These are phyloP conservation scores for Podiceps cristatus DNA, from an alignment of 2,113 vertebrate genomes.

Conservation along the genomic window DNA sequence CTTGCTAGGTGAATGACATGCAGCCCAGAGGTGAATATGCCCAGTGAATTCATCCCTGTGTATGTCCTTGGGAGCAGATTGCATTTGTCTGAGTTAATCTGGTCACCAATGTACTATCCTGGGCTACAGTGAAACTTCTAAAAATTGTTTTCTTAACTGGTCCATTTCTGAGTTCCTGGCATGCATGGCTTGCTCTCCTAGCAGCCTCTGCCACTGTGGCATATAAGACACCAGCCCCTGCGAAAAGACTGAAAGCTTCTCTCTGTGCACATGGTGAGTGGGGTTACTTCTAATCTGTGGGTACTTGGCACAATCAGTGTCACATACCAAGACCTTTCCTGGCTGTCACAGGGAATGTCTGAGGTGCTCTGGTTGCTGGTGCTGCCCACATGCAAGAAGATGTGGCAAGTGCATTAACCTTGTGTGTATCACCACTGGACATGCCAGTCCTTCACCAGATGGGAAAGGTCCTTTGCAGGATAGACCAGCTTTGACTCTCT, in stretches of 20 bases:
- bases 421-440: fast-evolving
- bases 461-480: background rate
- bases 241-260: background rate
- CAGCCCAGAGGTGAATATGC: background rate
- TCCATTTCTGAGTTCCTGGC: background rate
- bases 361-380: background rate
- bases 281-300: background rate
- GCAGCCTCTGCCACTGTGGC: background rate
- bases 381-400: background rate
- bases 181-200: background rate
- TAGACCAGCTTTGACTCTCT: background rate
- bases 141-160: background rate
- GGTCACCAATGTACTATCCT: background rate
- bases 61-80: background rate
- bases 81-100: background rate
- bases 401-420: background rate
- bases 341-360: background rate
- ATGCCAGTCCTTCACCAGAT: background rate
- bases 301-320: background rate
- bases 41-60: background rate
- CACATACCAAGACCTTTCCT: background rate
- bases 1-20: background rate
- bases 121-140: background rate
- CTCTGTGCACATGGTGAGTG: fast-evolving
- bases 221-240: background rate